Evolutionary conservation across 2,888 invertebrate species (phyloP).

Genomic region (Amphipyra berbera): DNA sequence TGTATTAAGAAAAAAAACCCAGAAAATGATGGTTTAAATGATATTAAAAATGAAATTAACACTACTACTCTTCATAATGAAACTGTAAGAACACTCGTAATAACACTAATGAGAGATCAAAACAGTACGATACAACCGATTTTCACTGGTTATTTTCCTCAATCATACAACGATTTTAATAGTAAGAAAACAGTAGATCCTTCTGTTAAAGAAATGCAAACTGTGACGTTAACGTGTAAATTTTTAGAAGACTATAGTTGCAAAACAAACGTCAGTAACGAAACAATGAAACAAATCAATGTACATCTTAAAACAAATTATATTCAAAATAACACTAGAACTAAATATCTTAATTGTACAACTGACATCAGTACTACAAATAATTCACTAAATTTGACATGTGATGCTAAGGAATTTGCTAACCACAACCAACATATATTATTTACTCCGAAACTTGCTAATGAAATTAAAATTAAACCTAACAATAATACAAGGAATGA

Average conservation of each 20-base stretch:
- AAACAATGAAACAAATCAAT: constrained; percentile 11
- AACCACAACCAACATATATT: constrained; percentile 22
- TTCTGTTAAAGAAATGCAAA: neutral
- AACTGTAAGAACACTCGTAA: constrained; percentile 1
- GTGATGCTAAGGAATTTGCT: constrained; percentile 22
- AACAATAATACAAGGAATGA: neutral
- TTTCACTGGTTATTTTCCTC: constrained; percentile 37
- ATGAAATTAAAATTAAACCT: neutral
- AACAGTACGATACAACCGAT: constrained; percentile 34
- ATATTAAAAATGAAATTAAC: neutral
- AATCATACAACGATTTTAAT: neutral
- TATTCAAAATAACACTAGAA: constrained; percentile 29
- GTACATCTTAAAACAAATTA: constrained; percentile 28
- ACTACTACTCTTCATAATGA: neutral
- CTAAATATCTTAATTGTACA: constrained; percentile 31
- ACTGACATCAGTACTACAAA: neutral
- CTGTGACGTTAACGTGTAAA: constrained; percentile 1
- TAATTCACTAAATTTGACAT: constrained; percentile 13
- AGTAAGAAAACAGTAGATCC: neutral
- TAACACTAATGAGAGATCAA: constrained; percentile 26
- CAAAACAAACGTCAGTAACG: neutral
- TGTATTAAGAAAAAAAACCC: constrained; percentile 1
- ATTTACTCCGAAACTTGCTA: neutral
- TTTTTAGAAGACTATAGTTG: constrained; percentile 5
- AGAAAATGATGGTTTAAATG: neutral